Conservation (phyloP, 2,113 vertebrate species). For the Pachycephala philippinensis region DNA sequence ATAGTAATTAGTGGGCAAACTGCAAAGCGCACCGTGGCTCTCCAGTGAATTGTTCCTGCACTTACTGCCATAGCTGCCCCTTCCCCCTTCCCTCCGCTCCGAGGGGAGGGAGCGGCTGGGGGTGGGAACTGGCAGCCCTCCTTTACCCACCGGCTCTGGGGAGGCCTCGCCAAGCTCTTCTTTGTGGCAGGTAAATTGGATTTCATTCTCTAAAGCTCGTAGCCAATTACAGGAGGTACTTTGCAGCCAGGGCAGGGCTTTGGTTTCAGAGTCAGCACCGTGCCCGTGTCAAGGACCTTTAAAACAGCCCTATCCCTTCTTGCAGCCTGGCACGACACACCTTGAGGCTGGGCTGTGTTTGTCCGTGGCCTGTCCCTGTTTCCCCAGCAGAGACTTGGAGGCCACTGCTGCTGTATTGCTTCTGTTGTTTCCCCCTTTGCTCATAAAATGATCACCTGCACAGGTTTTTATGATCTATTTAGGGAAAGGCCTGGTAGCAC, state of each 20-base stretch:
- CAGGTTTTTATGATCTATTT: background rate
- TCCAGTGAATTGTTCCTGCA: conserved; percentile 67
- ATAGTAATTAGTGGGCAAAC: conserved; percentile 80
- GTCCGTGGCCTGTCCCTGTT: background rate
- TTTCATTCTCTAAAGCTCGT: conserved; percentile 29
- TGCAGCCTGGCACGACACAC: background rate
- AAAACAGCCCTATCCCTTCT: background rate
- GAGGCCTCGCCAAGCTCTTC: background rate
- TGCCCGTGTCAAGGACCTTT: background rate
- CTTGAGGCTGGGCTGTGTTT: background rate
- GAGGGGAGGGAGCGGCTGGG: background rate
- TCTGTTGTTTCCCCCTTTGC: background rate
- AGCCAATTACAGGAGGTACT: conserved; percentile 4
- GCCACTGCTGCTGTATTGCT: background rate
- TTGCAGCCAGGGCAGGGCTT: background rate
- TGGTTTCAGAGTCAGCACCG: background rate
- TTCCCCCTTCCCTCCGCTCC: background rate
- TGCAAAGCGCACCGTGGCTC: conserved; percentile 68
- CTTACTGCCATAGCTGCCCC: conserved; percentile 40
- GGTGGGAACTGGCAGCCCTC: background rate
- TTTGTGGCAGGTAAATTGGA: conserved; percentile 67
- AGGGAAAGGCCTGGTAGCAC: background rate
- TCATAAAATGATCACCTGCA: background rate
- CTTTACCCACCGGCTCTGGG: background rate
- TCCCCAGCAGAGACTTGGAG: background rate